Evolutionary conservation across 2,888 invertebrate species (phyloP).

Genomic region (Norana najaformis): DNA sequence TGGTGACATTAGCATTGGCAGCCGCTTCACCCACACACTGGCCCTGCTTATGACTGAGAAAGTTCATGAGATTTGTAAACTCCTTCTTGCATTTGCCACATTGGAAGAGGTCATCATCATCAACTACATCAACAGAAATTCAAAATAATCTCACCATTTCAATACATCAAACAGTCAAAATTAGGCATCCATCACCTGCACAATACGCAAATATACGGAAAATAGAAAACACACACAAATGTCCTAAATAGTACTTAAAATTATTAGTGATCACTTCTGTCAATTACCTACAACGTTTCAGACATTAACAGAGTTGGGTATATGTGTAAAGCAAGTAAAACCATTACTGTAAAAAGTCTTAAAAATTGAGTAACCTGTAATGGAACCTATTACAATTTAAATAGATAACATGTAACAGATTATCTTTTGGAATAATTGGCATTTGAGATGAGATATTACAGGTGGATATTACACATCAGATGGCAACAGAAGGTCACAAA

Average conservation of each 20-base stretch:
- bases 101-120: conserved; percentile 73
- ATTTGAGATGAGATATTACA: no score
- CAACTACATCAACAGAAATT: conserved; percentile 52
- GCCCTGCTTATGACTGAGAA: conserved; percentile 68
- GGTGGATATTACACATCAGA: no score
- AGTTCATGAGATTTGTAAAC: conserved; percentile 69
- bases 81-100: conserved; percentile 74
- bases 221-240: background rate
- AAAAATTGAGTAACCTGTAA: no score
- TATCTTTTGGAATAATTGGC: no score
- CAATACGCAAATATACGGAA: background rate
- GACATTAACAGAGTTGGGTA: no score
- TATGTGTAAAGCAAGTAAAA: no score
- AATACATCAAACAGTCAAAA: background rate
- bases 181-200: background rate
- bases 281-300: background rate
- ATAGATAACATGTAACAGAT: no score
- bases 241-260: no score
- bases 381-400: no score
- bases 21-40: conserved; percentile 33
- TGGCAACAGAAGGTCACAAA: no score
- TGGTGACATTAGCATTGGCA: background rate
- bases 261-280: background rate
- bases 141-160: background rate
- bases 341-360: no score